These are phyloP conservation scores for Lepilemur septentrionalis DNA, from an alignment of 2,797 vertebrate genomes.

Conservation along the genomic window DNA sequence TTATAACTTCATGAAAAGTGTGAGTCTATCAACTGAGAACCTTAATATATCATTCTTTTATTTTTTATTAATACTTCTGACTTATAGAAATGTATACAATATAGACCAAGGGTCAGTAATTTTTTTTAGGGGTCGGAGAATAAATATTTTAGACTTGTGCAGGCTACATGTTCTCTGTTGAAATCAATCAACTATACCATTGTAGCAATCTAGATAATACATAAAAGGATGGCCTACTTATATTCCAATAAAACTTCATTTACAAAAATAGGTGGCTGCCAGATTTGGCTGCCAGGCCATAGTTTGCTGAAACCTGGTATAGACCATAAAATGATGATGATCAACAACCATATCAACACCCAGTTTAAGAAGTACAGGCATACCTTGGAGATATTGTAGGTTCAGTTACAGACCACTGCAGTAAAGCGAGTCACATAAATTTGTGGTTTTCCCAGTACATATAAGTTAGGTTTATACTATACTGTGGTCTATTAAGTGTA, in stretches of 20 bases:
- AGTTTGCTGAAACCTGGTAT: neutral
- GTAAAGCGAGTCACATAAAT: neutral
- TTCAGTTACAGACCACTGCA: neutral
- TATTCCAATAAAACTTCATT: neutral
- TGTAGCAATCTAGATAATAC: neutral
- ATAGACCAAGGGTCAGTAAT: neutral
- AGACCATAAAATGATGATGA: neutral
- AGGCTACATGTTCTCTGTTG: neutral
- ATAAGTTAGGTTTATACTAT: no score
- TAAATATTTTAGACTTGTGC: neutral
- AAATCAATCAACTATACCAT: neutral
- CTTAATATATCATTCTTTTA: neutral
- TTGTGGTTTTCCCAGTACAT: neutral
- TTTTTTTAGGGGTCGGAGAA: neutral
- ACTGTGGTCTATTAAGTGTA: no score
- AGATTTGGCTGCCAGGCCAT: neutral
- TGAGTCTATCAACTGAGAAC: neutral
- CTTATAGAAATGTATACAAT: neutral
- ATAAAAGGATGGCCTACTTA: neutral
- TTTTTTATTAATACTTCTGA: neutral
- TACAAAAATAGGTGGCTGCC: neutral
- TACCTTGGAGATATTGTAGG: neutral
- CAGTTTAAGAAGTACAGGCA: neutral
- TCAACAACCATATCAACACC: neutral
- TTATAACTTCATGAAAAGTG: neutral